Evolutionary conservation across 2,113 vertebrate species (phyloP).

Genomic region (Butorides virescens): DNA sequence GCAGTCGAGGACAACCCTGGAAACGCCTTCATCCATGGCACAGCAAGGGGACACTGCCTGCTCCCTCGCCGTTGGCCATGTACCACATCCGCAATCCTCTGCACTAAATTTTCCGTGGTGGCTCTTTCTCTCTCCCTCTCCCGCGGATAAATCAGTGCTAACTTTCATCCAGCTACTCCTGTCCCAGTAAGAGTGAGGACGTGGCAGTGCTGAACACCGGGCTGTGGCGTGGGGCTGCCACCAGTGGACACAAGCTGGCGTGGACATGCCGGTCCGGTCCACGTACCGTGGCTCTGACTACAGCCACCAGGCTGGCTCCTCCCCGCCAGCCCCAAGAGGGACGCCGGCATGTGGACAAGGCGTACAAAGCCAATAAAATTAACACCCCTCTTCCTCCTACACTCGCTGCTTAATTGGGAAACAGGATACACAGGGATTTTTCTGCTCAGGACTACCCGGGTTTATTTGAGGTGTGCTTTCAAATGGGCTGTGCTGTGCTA

Average conservation of each 20-base stretch:
- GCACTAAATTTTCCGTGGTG: rapidly evolving
- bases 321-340: not conserved
- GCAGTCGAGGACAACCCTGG: not conserved
- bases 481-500: not conserved
- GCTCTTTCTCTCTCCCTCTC: not conserved
- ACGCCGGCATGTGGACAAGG: rapidly evolving
- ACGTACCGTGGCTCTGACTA: rapidly evolving
- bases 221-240: not conserved
- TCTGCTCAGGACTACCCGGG: not conserved
- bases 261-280: no score
- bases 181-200: rapidly evolving
- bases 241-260: not conserved
- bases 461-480: not conserved
- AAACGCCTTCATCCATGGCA: rapidly evolving
- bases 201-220: rapidly evolving
- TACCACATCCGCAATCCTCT: not conserved
- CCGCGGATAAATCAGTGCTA: rapidly evolving
- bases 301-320: not conserved
- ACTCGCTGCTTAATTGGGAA: not conserved
- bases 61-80: rapidly evolving
- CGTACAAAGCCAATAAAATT: not conserved
- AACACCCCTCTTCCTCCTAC: not conserved
- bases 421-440: not conserved
- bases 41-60: not conserved
- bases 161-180: not conserved